Evolutionary conservation across 2,113 vertebrate genomes (phyloP).

Genomic region (Hippocampus barbouri): DNA sequence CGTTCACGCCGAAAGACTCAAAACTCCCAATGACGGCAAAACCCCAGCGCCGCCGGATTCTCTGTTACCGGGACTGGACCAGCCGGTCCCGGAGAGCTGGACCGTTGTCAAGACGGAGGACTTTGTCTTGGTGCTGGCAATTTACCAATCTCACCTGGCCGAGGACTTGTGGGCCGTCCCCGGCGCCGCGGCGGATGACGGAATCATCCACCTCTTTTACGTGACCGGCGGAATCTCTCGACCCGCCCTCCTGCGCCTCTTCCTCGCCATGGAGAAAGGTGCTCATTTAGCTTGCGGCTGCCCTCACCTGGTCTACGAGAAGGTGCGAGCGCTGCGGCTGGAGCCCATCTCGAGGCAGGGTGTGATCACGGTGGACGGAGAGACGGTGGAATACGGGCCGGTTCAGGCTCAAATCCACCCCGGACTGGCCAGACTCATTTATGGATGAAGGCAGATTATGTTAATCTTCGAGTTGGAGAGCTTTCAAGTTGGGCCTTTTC

Average conservation of each 20-base stretch:
- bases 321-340: constrained; percentile 81
- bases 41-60: constrained; percentile 60
- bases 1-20: constrained; percentile 20
- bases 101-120: constrained; percentile 81
- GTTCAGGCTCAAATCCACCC: constrained; percentile 86
- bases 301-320: constrained; percentile 79
- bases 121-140: constrained; percentile 82
- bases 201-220: constrained; percentile 85
- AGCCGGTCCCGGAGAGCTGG: constrained; percentile 84
- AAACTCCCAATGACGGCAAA: constrained; percentile 19
- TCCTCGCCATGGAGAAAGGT: constrained; percentile 90
- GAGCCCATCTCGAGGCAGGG: constrained; percentile 76
- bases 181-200: constrained; percentile 69
- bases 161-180: constrained; percentile 81
- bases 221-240: constrained; percentile 82
- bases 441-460: constrained; percentile 57
- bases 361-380: constrained; percentile 85
- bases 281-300: constrained; percentile 77
- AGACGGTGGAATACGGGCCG: constrained; percentile 78
- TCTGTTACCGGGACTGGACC: constrained; percentile 75
- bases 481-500: constrained; percentile 46
- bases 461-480: constrained; percentile 25
- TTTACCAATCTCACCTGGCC: constrained; percentile 87
- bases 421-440: constrained; percentile 71
- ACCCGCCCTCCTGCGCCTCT: constrained; percentile 79